A percentile compares a stretch with the other conserved stretches of the same genome.
These are phyloP conservation scores for Sebastes matsubarae DNA, from an alignment of 2,797 vertebrate species.

Conservation along the genomic window DNA sequence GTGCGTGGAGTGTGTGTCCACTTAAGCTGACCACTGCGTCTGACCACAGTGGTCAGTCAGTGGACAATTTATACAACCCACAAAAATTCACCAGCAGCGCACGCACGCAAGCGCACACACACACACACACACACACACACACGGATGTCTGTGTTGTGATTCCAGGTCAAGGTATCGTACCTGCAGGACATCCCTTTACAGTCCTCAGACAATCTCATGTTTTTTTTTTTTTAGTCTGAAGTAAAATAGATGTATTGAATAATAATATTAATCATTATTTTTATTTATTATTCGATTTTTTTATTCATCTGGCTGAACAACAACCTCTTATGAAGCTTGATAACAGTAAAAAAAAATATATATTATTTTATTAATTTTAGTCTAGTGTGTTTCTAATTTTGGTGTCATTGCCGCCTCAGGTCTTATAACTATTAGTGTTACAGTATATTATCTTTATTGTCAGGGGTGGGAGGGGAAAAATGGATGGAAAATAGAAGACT, in stretches of 20 bases:
- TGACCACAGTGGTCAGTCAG: constrained; percentile 78
- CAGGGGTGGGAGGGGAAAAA: no score
- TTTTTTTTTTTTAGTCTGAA: neutral
- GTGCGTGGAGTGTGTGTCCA: neutral
- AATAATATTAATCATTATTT: neutral
- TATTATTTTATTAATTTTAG: no score
- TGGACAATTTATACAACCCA: constrained; percentile 73
- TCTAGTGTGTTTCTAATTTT: no score
- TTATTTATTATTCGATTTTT: neutral
- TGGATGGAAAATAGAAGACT: no score
- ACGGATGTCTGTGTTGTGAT: neutral
- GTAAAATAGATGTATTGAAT: neutral
- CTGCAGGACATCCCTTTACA: neutral
- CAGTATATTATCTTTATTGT: no score
- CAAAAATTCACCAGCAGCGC: constrained; percentile 46
- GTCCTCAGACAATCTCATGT: neutral
- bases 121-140: constrained; percentile 23
- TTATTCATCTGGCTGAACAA: no score
- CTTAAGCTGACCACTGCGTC: constrained; percentile 66
- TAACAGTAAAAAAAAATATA: no score
- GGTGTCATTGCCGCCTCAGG: no score
- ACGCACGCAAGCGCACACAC: constrained; percentile 21
- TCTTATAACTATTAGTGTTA: no score
- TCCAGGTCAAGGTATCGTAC: constrained; percentile 16
- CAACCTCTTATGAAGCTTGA: neutral